A percentile compares a stretch with the other conserved stretches of the same genome.
Evolutionary conservation across 2,888 invertebrate genomes (phyloP).

Genomic region (Caenorhabditis afra): DNA sequence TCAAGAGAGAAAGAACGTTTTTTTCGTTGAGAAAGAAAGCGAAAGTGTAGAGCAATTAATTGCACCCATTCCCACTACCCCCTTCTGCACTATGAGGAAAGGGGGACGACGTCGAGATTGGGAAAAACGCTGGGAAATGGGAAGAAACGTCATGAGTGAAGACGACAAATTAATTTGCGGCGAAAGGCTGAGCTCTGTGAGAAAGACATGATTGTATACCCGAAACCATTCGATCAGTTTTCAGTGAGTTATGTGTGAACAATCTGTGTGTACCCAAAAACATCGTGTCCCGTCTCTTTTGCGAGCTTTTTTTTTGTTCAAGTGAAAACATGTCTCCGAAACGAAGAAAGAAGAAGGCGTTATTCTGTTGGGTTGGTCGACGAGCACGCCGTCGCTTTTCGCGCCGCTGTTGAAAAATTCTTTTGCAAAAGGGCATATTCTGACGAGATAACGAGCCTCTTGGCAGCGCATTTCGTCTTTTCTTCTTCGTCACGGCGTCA

Average conservation of each 20-base stretch:
- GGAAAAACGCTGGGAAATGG: constrained; percentile 1
- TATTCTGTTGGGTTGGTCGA: constrained; percentile 48
- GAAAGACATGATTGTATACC: constrained; percentile 21
- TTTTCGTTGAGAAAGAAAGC: constrained; percentile 9
- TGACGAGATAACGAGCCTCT: constrained; percentile 31
- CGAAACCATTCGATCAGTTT: constrained; percentile 28
- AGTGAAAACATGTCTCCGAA: constrained; percentile 37
- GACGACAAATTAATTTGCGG: constrained; percentile 23
- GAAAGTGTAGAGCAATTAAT: constrained; percentile 29
- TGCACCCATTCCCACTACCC: constrained; percentile 13
- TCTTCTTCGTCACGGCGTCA: constrained; percentile 16
- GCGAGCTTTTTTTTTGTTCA: constrained; percentile 30
- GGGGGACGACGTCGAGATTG: background rate
- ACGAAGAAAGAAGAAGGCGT: constrained; percentile 33
- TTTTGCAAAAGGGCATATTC: constrained; percentile 51
- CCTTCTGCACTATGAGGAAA: constrained; percentile 33
- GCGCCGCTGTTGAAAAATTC: constrained; percentile 43
- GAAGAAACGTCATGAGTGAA: background rate
- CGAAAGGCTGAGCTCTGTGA: background rate
- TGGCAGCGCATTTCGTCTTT: constrained; percentile 13
- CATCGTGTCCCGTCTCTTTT: constrained; percentile 13
- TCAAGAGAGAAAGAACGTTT: constrained; percentile 17
- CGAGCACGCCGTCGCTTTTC: constrained; percentile 13
- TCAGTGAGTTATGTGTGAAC: constrained; percentile 33
- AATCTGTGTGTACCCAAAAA: constrained; percentile 33